Base-by-base conservation (phyloP, 2,797 vertebrate genomes). In the Cossypha niveicapilla region DNA sequence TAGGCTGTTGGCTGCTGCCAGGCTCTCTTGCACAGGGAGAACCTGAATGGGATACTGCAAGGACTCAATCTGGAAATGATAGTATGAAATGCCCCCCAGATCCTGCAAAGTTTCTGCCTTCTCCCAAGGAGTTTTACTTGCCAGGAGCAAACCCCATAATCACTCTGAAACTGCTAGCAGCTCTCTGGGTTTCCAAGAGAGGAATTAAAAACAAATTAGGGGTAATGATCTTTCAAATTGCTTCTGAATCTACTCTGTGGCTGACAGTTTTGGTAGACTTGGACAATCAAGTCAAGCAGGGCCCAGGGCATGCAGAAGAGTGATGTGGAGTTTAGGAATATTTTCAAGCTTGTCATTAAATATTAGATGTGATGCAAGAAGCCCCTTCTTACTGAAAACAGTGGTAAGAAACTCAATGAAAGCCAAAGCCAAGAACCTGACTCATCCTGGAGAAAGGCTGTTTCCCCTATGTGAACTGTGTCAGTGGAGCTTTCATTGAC, bases 131-230 rank as follows among this genome's bases (percentile, higher is more conserved):
- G 39, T 57, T 94, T 87, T 92, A 61, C 37, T 93, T 71, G 87
- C 35, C 28, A 57, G 24, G 23, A 88, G 18, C 23, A 93, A 80
- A n/a, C 25, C 48, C 32, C 11, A 4, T 62, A 91, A 93, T 82
- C 84, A 65, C 39, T 74, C 50, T 6, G 35, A 92, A 65, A 87
- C 47, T 77, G 21, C 45, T 80, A 80, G 61, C 42, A 88, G 54
- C 53, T 71, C 15, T 74, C 53, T 54, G 77, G 39, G 45, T 77
- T 94, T 92, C 92, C 62, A 62, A 84, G 50, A 90, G 62, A 93
- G 84, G 93, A 94, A 95, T 95, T 96, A 96, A 93, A 96, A 95
- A 58, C 86, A 86, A 89, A 96, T 96, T 91, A 96, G 28, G 89
- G 72, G 90, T 92, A 96, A 95, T 77, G 86, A 92, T 90, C 84